Percentiles rank a stretch among this genome's conserved stretches.
Conservation (phyloP, 2,113 vertebrate species). For the Grammomys surdaster region DNA sequence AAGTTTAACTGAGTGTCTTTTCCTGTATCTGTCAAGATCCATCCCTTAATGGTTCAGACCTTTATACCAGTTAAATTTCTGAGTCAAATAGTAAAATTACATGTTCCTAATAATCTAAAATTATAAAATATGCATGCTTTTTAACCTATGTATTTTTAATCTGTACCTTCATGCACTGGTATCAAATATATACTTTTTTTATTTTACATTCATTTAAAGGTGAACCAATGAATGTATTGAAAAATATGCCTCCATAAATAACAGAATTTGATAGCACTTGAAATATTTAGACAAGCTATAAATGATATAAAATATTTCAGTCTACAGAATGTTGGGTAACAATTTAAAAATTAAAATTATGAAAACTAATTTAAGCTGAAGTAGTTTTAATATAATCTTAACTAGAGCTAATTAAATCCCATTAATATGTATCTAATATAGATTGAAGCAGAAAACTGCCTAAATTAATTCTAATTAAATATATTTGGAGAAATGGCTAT, state of each 20-base stretch:
- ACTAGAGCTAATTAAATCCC: not conserved
- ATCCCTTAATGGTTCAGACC: not conserved
- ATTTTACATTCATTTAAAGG: not conserved
- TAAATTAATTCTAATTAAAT: slow-evolving; percentile 5
- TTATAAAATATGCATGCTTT: not conserved
- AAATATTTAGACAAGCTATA: not conserved
- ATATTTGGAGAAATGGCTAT: not conserved
- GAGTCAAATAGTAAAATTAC: not conserved
- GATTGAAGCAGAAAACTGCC: not conserved
- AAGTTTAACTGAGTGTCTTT: not conserved
- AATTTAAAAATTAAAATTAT: not conserved
- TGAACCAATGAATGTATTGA: not conserved
- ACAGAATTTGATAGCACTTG: not conserved
- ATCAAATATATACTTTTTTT: not conserved
- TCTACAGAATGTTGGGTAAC: not conserved
- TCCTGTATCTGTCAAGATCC: not conserved
- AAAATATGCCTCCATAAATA: not conserved
- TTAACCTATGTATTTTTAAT: not conserved
- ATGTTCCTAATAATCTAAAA: not conserved
- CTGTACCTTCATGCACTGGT: too few species aligned
- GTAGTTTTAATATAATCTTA: not conserved
- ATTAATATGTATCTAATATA: not conserved
- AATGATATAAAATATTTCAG: not conserved
- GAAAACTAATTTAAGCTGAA: not conserved
- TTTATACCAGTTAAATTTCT: not conserved